Evolutionary conservation across 2,888 invertebrate species (phyloP).

Genomic region (Lepidocyrtinus sp.): DNA sequence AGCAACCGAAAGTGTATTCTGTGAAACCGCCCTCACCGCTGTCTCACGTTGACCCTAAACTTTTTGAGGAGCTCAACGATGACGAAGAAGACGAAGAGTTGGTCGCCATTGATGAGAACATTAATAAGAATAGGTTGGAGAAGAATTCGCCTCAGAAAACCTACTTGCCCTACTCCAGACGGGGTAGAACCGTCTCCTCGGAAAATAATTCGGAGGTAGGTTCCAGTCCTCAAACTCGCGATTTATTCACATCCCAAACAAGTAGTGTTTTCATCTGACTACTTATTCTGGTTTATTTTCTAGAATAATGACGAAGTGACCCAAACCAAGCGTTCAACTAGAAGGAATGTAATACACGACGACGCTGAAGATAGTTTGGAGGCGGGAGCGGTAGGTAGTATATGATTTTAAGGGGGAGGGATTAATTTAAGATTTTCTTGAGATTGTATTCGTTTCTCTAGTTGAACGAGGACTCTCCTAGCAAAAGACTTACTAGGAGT

Average conservation of each 20-base stretch:
- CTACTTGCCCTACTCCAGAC: too few species aligned
- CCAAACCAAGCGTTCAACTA: background rate
- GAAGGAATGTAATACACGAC: background rate
- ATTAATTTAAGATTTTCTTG: too few species aligned
- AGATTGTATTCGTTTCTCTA: background rate
- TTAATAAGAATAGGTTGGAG: conserved; percentile 19
- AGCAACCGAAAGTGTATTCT: conserved; percentile 35
- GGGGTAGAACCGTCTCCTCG: conserved; percentile 34
- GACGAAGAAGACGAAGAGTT: conserved; percentile 48
- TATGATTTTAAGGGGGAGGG: too few species aligned
- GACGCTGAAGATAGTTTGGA: conserved; percentile 11
- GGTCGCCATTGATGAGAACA: conserved; percentile 24
- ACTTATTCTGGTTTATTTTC: too few species aligned
- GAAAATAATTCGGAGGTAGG: conserved; percentile 33
- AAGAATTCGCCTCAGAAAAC: conserved; percentile 12
- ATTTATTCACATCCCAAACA: background rate
- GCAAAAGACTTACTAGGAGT: conserved; percentile 39
- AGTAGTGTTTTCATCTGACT: background rate
- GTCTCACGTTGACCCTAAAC: conserved; percentile 34
- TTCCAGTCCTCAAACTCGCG: too few species aligned
- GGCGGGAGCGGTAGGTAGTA: too few species aligned
- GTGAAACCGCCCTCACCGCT: conserved; percentile 38
- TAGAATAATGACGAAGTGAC: conserved; percentile 16
- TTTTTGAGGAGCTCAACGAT: conserved; percentile 28
- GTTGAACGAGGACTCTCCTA: conserved; percentile 5